phyloP scores from a whole-genome alignment of 2,113 vertebrate species.

The Notiomystis cincta region DNA sequence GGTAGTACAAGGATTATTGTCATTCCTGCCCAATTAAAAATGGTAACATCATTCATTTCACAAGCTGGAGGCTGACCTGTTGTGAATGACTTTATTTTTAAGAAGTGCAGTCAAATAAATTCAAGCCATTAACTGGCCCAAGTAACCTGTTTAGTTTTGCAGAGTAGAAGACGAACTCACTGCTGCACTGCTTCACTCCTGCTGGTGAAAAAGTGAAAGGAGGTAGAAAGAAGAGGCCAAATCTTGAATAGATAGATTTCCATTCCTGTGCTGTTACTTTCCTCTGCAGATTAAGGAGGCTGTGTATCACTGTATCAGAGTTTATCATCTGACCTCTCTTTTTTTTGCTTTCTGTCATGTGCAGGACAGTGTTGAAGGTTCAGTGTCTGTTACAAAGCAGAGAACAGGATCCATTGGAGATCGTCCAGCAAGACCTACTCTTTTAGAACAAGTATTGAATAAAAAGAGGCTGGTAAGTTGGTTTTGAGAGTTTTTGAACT shows the following conservation, averaged over 20 bases:
- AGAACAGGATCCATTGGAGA: constrained; percentile 87
- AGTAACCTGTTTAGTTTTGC: neutral
- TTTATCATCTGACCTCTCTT: neutral
- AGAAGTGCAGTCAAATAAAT: neutral
- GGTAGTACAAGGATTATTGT: neutral
- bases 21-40: neutral
- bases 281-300: neutral
- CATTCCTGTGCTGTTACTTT: neutral
- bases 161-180: neutral
- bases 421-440: constrained; percentile 90
- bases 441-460: constrained; percentile 96
- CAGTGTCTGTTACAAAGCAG: constrained; percentile 90
- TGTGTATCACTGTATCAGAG: neutral
- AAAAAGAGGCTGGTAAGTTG: constrained; percentile 92
- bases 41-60: neutral
- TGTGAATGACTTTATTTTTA: neutral
- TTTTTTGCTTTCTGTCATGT: neutral
- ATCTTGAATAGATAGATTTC: neutral
- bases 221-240: neutral
- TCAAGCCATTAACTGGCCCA: neutral
- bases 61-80: neutral
- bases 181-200: neutral
- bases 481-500: neutral
- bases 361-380: constrained; percentile 87
- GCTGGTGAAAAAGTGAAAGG: neutral